Evolutionary conservation across 2,888 invertebrate genomes (phyloP).

Genomic region (Stenichneumon culpator): DNA sequence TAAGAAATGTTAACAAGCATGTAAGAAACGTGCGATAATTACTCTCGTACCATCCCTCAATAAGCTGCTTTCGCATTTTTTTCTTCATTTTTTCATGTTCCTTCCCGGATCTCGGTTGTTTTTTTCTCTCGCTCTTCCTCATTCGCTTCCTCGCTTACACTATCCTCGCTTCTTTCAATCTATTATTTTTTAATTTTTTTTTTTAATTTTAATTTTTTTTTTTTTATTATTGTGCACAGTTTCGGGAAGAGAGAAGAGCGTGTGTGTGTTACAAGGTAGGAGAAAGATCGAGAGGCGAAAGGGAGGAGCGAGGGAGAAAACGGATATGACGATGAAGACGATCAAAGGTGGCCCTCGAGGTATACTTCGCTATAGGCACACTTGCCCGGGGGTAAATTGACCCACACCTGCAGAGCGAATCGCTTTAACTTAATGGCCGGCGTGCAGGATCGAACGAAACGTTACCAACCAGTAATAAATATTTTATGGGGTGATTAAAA

Average conservation of each 20-base stretch:
- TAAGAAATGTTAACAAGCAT: constrained; percentile 75
- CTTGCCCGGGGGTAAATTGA: constrained; percentile 14
- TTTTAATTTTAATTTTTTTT: constrained; percentile 1
- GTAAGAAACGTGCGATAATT: constrained; percentile 79
- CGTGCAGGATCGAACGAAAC: constrained; percentile 35
- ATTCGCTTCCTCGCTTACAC: constrained; percentile 47
- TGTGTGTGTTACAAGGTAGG: constrained; percentile 28
- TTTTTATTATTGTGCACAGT: constrained; percentile 12
- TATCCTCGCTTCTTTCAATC: constrained; percentile 10
- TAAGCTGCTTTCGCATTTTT: constrained; percentile 42
- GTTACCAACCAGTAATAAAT: constrained; percentile 43
- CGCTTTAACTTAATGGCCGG: constrained; percentile 50
- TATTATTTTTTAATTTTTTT: neutral
- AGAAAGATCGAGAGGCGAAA: constrained; percentile 9
- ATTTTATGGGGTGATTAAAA: constrained; percentile 12
- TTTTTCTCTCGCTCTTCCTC: constrained; percentile 29
- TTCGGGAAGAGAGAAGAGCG: constrained; percentile 37
- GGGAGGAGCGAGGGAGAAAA: constrained; percentile 4
- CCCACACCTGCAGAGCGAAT: constrained; percentile 50
- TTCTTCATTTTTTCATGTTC: neutral
- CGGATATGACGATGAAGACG: constrained; percentile 27
- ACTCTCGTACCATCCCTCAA: constrained; percentile 64
- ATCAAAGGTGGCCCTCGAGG: constrained; percentile 13
- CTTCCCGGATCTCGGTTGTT: constrained; percentile 9
- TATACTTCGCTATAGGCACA: constrained; percentile 14